phyloP scores from a whole-genome alignment of 2,888 invertebrate genomes.

The Apodemia mormo region DNA sequence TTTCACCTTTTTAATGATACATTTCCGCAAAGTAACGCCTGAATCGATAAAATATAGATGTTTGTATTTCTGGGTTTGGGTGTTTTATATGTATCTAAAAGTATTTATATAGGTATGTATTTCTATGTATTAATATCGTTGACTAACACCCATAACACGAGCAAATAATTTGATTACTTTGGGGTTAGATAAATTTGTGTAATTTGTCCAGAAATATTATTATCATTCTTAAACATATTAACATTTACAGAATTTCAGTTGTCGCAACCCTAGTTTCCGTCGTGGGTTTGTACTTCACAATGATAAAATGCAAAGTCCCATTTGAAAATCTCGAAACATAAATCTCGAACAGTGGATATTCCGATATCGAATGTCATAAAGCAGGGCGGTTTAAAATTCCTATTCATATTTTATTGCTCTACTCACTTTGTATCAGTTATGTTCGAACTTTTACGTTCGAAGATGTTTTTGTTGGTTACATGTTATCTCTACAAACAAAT shows the following conservation, averaged over 20 bases:
- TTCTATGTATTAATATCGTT: too few species aligned
- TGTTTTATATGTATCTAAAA: too few species aligned
- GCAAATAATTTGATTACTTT: too few species aligned
- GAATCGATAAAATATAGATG: too few species aligned
- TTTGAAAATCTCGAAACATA: conserved; percentile 17
- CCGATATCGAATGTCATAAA: conserved; percentile 16
- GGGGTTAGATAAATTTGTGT: too few species aligned
- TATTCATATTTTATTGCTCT: conserved; percentile 2
- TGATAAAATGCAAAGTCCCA: conserved; percentile 26
- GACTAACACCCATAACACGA: too few species aligned
- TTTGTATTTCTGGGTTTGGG: too few species aligned
- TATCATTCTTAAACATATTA: neutral
- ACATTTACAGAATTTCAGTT: neutral
- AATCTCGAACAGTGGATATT: conserved; percentile 14
- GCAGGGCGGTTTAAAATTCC: conserved; percentile 11
- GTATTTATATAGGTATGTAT: too few species aligned
- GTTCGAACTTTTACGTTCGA: neutral
- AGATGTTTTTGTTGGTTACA: neutral
- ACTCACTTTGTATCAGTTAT: conserved; percentile 3
- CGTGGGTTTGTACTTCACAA: neutral
- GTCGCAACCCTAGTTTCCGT: neutral
- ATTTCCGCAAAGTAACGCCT: too few species aligned
- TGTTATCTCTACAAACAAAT: too few species aligned
- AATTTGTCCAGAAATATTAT: too few species aligned
- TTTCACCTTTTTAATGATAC: too few species aligned